Evolutionary conservation across 1,140 invertebrate species (phyloP).

Genomic region (Rhopalosiphum padi): DNA sequence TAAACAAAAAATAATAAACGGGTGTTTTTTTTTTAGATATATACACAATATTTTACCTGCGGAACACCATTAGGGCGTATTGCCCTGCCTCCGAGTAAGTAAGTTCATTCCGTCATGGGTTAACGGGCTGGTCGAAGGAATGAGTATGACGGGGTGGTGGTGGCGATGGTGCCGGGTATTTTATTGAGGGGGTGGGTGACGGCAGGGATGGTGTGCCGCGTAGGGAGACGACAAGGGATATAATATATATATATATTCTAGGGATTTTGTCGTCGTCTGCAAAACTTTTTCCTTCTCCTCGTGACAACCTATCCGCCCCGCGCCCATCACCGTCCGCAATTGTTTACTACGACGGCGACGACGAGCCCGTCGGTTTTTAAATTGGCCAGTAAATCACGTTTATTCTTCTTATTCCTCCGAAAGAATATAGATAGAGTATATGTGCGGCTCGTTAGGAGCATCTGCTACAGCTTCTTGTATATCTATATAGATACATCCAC

Average conservation of each 20-base stretch:
- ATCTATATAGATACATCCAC: neutral
- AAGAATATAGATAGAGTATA: neutral
- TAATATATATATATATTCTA: slow-evolving; percentile 6
- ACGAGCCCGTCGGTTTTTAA: slow-evolving; percentile 56
- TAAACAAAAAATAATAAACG: slow-evolving; percentile 57
- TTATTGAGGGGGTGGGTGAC: neutral
- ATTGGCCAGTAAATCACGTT: slow-evolving; percentile 57
- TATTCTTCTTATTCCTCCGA: slow-evolving; percentile 20
- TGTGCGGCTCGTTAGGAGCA: slow-evolving; percentile 54
- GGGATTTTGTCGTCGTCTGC: slow-evolving; percentile 57
- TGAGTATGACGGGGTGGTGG: neutral
- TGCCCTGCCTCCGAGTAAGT: slow-evolving; percentile 16
- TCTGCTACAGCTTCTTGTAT: slow-evolving; percentile 8
- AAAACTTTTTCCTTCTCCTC: slow-evolving; percentile 39
- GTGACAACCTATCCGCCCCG: neutral
- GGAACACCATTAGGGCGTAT: slow-evolving; percentile 55
- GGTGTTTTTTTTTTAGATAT: slow-evolving; percentile 22
- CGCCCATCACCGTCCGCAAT: neutral
- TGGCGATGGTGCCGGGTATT: neutral
- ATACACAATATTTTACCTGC: slow-evolving; percentile 54
- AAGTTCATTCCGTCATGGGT: slow-evolving; percentile 52
- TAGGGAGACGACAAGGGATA: slow-evolving; percentile 31
- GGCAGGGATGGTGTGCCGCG: neutral
- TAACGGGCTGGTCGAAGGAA: neutral
- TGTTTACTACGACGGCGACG: slow-evolving; percentile 51